phyloP scores from a whole-genome alignment of 1,140 invertebrate species.

The Xylocopa sonorina region DNA sequence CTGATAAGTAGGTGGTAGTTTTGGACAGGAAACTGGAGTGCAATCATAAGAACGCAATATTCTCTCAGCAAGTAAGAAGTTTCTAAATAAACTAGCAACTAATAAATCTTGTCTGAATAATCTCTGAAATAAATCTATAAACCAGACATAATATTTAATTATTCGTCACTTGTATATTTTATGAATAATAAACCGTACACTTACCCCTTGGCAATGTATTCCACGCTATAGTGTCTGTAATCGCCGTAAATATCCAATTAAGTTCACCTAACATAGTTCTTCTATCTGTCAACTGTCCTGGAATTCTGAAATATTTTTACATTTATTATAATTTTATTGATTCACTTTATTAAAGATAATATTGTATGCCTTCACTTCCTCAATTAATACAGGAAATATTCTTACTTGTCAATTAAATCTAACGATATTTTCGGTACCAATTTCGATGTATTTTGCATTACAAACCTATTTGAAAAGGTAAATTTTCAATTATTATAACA shows the following conservation, averaged over 20 bases:
- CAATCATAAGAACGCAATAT: constrained; percentile 98
- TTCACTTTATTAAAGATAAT: neutral
- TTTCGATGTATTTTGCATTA: constrained; percentile 92
- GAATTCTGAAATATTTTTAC: constrained; percentile 90
- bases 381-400: constrained; percentile 54
- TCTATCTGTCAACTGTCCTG: constrained; percentile 96
- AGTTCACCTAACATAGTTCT: constrained; percentile 98
- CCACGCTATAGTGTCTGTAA: constrained; percentile 99
- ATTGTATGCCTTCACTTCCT: neutral
- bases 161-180: constrained; percentile 15
- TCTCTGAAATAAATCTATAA: constrained; percentile 95
- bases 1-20: constrained; percentile 94
- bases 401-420: constrained; percentile 95
- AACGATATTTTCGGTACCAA: constrained; percentile 90
- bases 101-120: constrained; percentile 98
- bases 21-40: constrained; percentile 94
- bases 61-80: constrained; percentile 97
- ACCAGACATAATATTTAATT: constrained; percentile 63
- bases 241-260: constrained; percentile 99
- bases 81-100: constrained; percentile 98
- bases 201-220: constrained; percentile 94
- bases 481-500: constrained; percentile 22
- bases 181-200: neutral
- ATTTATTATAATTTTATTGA: constrained; percentile 32
- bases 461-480: constrained; percentile 85